Conservation (phyloP, 2,797 vertebrate genomes). For the Ficedula albicollis region DNA sequence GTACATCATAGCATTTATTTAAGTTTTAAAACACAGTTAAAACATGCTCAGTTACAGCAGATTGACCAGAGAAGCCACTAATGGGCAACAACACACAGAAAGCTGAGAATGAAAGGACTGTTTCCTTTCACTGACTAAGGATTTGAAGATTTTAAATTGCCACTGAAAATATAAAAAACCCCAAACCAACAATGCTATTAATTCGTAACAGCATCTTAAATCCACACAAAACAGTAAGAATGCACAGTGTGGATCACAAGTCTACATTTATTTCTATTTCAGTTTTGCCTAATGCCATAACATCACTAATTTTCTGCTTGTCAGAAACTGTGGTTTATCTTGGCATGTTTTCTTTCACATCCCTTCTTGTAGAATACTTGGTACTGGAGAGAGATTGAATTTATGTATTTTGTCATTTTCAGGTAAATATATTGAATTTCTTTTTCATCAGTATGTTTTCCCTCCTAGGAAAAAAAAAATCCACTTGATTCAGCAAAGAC, state of each 20-base stretch:
- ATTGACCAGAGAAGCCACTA: neutral
- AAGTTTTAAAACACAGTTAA: neutral
- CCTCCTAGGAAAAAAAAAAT: neutral
- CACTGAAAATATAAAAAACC: neutral
- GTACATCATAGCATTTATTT: neutral
- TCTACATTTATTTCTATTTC: neutral
- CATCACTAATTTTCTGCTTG: neutral
- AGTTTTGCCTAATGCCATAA: neutral
- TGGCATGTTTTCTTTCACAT: neutral
- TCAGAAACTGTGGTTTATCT: neutral
- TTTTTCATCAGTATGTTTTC: neutral
- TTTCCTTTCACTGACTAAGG: neutral
- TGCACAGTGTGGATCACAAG: neutral
- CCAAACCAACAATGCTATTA: no score
- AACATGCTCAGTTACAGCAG: neutral
- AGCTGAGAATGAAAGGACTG: neutral
- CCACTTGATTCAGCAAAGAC: neutral
- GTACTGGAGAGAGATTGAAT: neutral
- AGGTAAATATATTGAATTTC: neutral
- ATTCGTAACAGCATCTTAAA: neutral
- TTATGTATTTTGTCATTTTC: neutral
- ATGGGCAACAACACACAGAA: neutral
- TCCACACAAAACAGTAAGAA: neutral
- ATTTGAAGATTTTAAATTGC: neutral
- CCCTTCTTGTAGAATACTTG: neutral